Conservation (phyloP, 1,140 invertebrate species). For the Euura lappo region DNA sequence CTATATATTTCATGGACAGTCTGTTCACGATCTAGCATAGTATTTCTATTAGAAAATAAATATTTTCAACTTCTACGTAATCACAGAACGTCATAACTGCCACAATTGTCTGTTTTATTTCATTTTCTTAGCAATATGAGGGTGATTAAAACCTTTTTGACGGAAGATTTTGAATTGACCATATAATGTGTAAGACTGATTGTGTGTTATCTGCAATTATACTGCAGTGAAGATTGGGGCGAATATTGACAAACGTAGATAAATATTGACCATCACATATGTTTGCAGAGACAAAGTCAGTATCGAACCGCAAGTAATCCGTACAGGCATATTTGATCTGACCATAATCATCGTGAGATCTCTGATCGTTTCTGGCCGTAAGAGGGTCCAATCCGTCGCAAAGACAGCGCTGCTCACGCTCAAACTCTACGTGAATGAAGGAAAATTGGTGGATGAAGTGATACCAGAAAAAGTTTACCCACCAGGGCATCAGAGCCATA, state of each 20-base stretch:
- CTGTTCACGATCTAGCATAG: too few relatives aligned
- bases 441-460: not conserved
- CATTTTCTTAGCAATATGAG: too few relatives aligned
- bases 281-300: slow-evolving; percentile 35
- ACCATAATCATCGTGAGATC: slow-evolving; percentile 32
- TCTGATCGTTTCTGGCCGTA: slow-evolving; percentile 26
- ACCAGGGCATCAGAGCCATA: not conserved
- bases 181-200: not conserved
- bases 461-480: not conserved
- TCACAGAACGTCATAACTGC: too few relatives aligned
- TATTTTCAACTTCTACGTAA: too few relatives aligned
- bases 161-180: not conserved
- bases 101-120: too few relatives aligned
- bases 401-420: slow-evolving; percentile 32
- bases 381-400: slow-evolving; percentile 38
- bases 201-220: too few relatives aligned
- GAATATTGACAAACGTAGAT: not conserved
- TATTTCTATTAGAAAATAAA: too few relatives aligned
- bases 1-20: too few relatives aligned
- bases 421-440: slow-evolving; percentile 26
- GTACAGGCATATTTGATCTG: slow-evolving; percentile 25
- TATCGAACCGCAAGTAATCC: slow-evolving; percentile 32
- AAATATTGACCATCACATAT: slow-evolving; percentile 34
- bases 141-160: too few relatives aligned
- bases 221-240: too few relatives aligned